phyloP scores from a whole-genome alignment of 2,888 invertebrate species.

The Notodonta ziczac region DNA sequence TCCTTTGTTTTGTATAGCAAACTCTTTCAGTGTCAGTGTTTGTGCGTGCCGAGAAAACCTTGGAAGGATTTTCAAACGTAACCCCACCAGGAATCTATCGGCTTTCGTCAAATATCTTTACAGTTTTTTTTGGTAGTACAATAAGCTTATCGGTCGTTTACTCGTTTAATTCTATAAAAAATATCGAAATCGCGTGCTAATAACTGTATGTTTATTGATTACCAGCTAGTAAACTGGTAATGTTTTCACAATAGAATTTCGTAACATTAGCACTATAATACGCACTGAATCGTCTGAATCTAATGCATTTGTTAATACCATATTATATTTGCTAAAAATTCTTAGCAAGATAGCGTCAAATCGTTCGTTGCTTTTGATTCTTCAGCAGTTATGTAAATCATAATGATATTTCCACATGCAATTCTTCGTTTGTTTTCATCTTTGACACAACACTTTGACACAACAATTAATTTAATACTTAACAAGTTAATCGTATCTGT shows the following conservation, averaged over 20 bases:
- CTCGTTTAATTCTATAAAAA: slow-evolving; percentile 11
- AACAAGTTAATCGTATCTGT: slow-evolving; percentile 14
- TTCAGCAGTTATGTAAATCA: slow-evolving; percentile 40
- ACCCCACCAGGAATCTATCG: slow-evolving; percentile 31
- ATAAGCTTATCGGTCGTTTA: slow-evolving; percentile 40
- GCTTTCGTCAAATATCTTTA: slow-evolving; percentile 39
- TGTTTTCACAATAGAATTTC: slow-evolving; percentile 27
- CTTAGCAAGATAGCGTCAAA: background rate
- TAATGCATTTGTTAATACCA: background rate
- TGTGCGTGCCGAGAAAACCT: slow-evolving; percentile 35
- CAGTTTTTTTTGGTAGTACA: slow-evolving; percentile 22
- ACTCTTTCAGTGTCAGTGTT: slow-evolving; percentile 48
- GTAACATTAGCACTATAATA: slow-evolving; percentile 14
- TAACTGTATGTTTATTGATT: slow-evolving; percentile 59
- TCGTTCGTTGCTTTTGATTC: slow-evolving; percentile 20
- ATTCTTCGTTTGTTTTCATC: slow-evolving; percentile 43
- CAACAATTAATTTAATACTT: slow-evolving; percentile 18
- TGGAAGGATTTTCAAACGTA: slow-evolving; percentile 40
- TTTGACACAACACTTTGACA: slow-evolving; percentile 29
- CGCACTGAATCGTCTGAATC: background rate
- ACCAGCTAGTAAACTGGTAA: slow-evolving; percentile 23
- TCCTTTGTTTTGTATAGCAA: slow-evolving; percentile 61
- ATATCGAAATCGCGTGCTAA: slow-evolving; percentile 51
- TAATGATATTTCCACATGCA: slow-evolving; percentile 57
- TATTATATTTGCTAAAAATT: background rate